phyloP scores from a whole-genome alignment of 2,797 vertebrate genomes.

The Eospalax fontanierii region DNA sequence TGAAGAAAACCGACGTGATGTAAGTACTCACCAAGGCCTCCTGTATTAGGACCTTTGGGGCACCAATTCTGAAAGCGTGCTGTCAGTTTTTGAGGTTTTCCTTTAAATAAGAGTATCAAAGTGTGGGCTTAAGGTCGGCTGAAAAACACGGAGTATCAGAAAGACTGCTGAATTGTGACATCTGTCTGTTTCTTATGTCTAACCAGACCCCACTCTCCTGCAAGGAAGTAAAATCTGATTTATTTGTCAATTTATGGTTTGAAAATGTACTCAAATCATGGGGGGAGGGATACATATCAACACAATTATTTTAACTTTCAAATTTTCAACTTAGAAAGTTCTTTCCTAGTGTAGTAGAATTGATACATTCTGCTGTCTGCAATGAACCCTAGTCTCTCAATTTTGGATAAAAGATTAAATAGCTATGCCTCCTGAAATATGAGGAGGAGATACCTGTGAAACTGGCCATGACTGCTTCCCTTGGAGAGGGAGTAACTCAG shows the following conservation, averaged over 20 bases:
- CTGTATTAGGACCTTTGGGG: neutral
- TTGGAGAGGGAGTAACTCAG: neutral
- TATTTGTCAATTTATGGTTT: constrained; percentile 10
- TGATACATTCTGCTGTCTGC: neutral
- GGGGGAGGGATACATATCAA: neutral
- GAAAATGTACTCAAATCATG: neutral
- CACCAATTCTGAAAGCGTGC: neutral
- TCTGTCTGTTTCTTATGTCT: neutral
- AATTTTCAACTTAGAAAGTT: constrained; percentile 19
- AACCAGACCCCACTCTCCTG: neutral
- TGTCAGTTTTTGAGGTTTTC: neutral
- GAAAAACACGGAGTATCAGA: neutral
- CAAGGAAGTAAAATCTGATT: neutral
- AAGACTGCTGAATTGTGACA: constrained; percentile 1
- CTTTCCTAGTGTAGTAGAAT: neutral
- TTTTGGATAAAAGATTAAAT: neutral
- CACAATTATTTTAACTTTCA: constrained; percentile 22
- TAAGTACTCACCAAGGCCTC: constrained; percentile 88
- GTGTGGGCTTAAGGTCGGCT: neutral
- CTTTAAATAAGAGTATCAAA: neutral
- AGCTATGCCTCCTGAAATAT: neutral
- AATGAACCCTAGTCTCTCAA: constrained; percentile 10
- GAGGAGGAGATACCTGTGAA: neutral
- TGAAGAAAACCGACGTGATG: constrained; percentile 94
- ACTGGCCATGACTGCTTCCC: neutral